Conservation (phyloP, 2,113 vertebrate species). For the Litocranius walleri region DNA sequence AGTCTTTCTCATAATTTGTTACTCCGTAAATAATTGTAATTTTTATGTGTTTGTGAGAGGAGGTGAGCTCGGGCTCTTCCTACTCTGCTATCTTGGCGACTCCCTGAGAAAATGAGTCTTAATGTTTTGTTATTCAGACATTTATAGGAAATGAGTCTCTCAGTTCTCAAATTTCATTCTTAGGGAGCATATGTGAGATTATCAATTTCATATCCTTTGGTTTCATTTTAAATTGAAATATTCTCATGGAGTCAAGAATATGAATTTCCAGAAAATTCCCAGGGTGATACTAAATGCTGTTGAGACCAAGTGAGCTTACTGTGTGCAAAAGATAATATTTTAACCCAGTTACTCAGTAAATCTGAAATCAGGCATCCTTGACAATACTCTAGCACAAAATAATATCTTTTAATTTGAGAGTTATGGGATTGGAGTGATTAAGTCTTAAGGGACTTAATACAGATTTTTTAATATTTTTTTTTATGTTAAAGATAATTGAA, state of each 20-base stretch:
- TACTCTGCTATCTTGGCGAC: neutral
- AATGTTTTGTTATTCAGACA: neutral
- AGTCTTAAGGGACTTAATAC: neutral
- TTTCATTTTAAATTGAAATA: neutral
- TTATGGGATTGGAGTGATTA: neutral
- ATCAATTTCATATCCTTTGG: neutral
- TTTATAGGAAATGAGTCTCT: neutral
- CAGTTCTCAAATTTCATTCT: neutral
- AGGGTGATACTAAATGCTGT: fast-evolving
- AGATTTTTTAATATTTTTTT: neutral
- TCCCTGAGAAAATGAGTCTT: neutral
- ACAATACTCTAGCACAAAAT: neutral
- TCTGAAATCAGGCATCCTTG: neutral
- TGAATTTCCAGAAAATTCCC: neutral
- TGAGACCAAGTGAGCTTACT: neutral
- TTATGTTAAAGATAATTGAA: neutral
- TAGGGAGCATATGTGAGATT: neutral
- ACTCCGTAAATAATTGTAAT: neutral
- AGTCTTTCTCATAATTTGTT: neutral
- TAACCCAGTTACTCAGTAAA: neutral
- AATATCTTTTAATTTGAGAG: neutral
- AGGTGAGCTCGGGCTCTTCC: neutral
- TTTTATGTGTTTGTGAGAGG: neutral
- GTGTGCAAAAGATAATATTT: neutral
- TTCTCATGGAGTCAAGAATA: neutral